Conservation (phyloP, 2,113 vertebrate species). For the Chrysochloris asiatica region DNA sequence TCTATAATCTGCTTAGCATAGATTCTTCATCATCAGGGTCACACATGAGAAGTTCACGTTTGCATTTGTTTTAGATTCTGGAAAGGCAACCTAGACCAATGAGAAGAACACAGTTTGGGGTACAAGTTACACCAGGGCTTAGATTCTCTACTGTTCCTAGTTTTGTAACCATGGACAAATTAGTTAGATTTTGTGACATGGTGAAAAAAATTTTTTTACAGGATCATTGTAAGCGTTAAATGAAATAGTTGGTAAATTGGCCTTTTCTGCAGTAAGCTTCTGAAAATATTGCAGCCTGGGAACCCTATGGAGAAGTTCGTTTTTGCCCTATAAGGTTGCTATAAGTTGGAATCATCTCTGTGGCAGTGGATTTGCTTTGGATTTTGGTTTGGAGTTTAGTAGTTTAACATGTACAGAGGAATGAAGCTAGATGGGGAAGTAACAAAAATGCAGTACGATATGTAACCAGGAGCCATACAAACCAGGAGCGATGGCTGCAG, state of each 20-base stretch:
- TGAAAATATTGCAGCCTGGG: too few species aligned
- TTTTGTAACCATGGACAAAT: conserved; percentile 32
- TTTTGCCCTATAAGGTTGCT: too few species aligned
- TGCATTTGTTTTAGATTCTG: conserved; percentile 41
- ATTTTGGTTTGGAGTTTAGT: too few species aligned
- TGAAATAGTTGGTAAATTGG: too few species aligned
- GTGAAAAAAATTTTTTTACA: conserved; percentile 17
- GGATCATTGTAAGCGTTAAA: background rate
- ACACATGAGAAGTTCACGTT: conserved; percentile 19
- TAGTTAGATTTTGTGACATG: background rate
- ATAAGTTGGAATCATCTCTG: too few species aligned
- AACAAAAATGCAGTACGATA: too few species aligned
- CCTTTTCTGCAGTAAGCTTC: too few species aligned
- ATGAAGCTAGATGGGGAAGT: too few species aligned
- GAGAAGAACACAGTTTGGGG: background rate
- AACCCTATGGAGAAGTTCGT: too few species aligned
- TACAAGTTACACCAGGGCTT: background rate
- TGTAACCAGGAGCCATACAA: background rate
- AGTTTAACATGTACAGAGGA: too few species aligned
- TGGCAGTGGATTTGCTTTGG: too few species aligned
- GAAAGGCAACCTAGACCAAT: background rate
- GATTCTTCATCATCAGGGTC: conserved; percentile 4
- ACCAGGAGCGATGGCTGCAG: background rate
- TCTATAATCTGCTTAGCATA: background rate
- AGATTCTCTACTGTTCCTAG: background rate